Evolutionary conservation across 2,113 vertebrate species (phyloP).

Genomic region (Zosterops hypoxanthus): DNA sequence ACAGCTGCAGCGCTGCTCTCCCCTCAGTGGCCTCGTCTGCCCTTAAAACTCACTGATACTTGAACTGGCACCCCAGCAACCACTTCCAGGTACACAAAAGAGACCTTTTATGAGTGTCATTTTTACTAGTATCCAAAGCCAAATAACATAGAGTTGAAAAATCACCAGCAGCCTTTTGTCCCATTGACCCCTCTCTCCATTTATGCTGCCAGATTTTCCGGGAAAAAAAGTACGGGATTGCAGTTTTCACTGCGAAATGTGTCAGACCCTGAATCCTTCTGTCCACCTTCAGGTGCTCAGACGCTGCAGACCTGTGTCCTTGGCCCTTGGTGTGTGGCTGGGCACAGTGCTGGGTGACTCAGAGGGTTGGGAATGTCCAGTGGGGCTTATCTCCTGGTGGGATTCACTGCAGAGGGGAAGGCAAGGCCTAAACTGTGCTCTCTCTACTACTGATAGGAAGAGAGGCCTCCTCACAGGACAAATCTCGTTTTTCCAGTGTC

Average conservation of each 20-base stretch:
- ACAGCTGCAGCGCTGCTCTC: background rate
- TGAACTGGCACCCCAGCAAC: background rate
- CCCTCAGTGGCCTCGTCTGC: background rate
- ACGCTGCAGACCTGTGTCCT: background rate
- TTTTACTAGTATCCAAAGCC: background rate
- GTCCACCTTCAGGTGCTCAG: background rate
- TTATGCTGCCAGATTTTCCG: background rate
- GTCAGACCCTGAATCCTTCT: background rate
- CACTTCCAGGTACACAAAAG: background rate
- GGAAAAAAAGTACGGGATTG: fast-evolving
- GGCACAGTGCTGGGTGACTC: background rate
- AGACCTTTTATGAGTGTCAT: background rate
- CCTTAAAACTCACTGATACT: background rate
- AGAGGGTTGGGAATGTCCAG: background rate
- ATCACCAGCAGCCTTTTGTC: background rate
- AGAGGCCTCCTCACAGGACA: background rate
- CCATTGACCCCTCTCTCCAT: background rate
- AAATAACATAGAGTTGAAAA: background rate
- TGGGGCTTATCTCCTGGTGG: background rate
- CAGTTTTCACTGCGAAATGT: fast-evolving
- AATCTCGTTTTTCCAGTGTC: background rate
- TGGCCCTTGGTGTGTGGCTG: background rate
- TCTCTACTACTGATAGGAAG: background rate
- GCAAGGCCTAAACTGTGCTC: background rate
- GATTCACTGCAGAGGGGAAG: background rate